A percentile compares a stretch with the other conserved stretches of the same genome.
Evolutionary conservation across 2,113 vertebrate species (phyloP).

Genomic region (Gallinago media): DNA sequence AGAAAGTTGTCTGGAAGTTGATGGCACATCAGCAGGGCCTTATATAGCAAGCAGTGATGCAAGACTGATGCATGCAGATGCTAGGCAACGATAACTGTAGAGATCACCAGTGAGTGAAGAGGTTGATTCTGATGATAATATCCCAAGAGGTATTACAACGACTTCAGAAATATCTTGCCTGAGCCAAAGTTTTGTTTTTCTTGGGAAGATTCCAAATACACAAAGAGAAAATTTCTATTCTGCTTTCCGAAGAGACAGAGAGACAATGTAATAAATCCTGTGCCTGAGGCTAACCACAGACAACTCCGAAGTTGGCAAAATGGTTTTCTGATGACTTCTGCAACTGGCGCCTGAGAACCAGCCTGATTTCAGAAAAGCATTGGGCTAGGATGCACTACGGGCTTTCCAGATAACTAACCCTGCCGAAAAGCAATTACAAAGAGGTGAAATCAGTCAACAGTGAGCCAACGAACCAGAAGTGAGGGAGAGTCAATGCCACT

Average conservation of each 20-base stretch:
- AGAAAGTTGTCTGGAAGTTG: not conserved
- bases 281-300: not conserved
- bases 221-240: not conserved
- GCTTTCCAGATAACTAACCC: not conserved
- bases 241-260: not conserved
- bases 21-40: not conserved
- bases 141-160: not conserved
- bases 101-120: not conserved
- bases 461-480: not conserved
- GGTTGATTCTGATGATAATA: not conserved
- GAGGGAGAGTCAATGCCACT: not conserved
- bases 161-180: not conserved
- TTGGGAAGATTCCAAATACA: not conserved
- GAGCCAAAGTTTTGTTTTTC: not conserved
- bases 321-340: not conserved
- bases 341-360: not conserved
- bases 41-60: not conserved
- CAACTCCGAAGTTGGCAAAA: not conserved
- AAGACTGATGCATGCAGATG: not conserved
- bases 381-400: not conserved
- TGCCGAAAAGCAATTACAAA: not conserved
- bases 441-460: not conserved
- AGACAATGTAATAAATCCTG: not conserved
- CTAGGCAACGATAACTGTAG: not conserved
- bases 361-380: not conserved